Conservation (phyloP, 1,140 invertebrate species). For the Leucophenga varia region DNA sequence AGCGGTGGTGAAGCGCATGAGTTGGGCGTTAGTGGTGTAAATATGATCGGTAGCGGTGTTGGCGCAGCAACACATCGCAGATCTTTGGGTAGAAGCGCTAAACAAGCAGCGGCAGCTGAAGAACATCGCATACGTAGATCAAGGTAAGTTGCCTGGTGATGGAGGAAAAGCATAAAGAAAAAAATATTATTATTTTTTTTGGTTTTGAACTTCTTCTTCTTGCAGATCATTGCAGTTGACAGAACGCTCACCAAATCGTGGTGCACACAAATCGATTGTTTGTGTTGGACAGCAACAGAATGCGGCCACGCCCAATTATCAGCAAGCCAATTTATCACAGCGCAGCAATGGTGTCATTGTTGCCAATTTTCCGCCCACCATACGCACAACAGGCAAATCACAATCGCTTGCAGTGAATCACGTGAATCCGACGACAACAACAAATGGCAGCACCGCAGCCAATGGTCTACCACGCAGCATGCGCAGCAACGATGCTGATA, state of each 20-base stretch:
- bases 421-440: no score
- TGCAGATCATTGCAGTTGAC: conserved; percentile 49
- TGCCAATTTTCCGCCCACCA: conserved; percentile 24
- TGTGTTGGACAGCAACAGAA: conserved; percentile 27
- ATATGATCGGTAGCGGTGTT: neutral
- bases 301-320: conserved; percentile 19
- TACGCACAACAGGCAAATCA: conserved; percentile 24
- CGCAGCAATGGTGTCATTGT: conserved; percentile 16
- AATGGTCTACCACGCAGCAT: conserved; percentile 5
- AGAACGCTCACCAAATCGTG: conserved; percentile 51
- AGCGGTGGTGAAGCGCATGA: conserved; percentile 39
- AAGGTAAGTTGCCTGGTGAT: conserved; percentile 31
- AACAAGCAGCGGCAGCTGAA: conserved; percentile 35
- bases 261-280: conserved; percentile 39
- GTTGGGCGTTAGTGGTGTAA: neutral
- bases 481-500: conserved; percentile 39
- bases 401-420: conserved; percentile 14
- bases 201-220: conserved; percentile 4
- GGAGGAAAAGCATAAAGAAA: neutral
- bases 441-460: conserved; percentile 8
- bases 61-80: conserved; percentile 23
- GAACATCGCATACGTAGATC: conserved; percentile 51
- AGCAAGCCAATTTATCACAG: conserved; percentile 22
- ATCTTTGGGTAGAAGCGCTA: conserved; percentile 26
- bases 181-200: neutral